Percentiles rank a stretch among this genome's conserved stretches.
These are phyloP conservation scores for Rhizoglyphus robini DNA, from an alignment of 1,140 invertebrate species.

Conservation along the genomic window DNA sequence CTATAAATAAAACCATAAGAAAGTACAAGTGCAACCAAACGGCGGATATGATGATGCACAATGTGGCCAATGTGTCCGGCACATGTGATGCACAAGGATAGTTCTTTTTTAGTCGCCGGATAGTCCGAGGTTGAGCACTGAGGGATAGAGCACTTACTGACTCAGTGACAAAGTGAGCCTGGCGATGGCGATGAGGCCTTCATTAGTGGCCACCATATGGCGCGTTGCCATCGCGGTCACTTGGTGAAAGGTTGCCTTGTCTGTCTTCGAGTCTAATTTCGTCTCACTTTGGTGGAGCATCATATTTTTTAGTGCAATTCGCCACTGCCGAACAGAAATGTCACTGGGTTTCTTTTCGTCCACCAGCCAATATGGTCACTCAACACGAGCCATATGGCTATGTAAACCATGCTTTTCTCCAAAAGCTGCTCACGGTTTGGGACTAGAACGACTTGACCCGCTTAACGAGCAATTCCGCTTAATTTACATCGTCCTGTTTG, in stretches of 20 bases:
- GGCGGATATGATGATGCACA: slow-evolving; percentile 13
- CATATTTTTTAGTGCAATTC: not conserved
- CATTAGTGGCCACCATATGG: slow-evolving; percentile 15
- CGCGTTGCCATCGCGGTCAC: slow-evolving; percentile 9
- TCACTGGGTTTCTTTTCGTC: not conserved
- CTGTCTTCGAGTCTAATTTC: not conserved
- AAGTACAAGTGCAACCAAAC: not conserved
- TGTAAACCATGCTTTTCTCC: no score
- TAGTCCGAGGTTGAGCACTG: not conserved
- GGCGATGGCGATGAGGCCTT: not conserved
- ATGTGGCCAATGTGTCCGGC: slow-evolving; percentile 13
- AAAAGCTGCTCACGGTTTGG: not conserved
- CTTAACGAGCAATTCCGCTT: no score
- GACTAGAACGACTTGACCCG: no score
- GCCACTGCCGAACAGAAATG: not conserved
- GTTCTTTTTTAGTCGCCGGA: slow-evolving; percentile 3
- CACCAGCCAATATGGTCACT: not conserved
- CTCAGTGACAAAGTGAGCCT: not conserved
- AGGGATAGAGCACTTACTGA: no score
- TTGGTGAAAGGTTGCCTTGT: slow-evolving; percentile 4
- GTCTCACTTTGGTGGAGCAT: not conserved
- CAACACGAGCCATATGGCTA: slow-evolving; percentile 4
- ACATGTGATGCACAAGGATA: slow-evolving; percentile 6
- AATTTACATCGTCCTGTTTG: no score
- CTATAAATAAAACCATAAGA: not conserved